Evolutionary conservation across 2,113 vertebrate species (phyloP), one percentile per base, ranked within the genome.

Genomic region (Istiophorus platypterus): DNA sequence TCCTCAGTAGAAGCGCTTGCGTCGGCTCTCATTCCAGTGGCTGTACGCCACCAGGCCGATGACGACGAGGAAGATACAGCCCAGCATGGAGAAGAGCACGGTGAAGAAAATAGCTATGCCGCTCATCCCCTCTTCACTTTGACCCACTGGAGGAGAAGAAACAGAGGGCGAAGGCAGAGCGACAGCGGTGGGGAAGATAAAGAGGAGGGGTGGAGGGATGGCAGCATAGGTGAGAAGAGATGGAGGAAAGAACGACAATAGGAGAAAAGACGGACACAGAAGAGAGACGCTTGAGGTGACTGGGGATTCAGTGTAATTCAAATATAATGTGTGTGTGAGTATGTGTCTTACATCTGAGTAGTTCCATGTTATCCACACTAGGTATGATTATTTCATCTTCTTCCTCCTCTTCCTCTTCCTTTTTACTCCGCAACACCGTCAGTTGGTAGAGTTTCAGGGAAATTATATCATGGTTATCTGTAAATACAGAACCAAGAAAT

Each of bases 391-490:
- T 95, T 2, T 97, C 96, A 17, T 96, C 95, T 24, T 98, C 96
- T 41, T 91, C 95, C 34, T 93, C 95, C 41, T 93, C 95, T 37
- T 98, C 96, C 69, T 98, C 96, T 82, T 97, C 96, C 0, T 94
- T 94, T 0, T 92, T 80, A 84, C 95, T 96, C 68, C 96, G 88
- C 45, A 98, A 90, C 74, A 99, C 97, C 0, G 96, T 98, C 89
- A 99, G 94, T 86, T 99, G 97, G 94, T 97, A 99, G 72, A 99
- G 90, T 91, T 99, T 99, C 92, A 99, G 86, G 0, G 98, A 99
- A 63, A 99, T 95, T 11, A 99, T 92, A 29, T 99, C 98, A 1
- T 99, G 98, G 85, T 99, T 99, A 89, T 99, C 98, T 99, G 86
- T 47, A 18, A 5, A n/a, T n/a, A n/a, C n/a, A 74, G 51, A 78